Conservation (phyloP, 1,140 invertebrate species). For the Orussus abietinus region DNA sequence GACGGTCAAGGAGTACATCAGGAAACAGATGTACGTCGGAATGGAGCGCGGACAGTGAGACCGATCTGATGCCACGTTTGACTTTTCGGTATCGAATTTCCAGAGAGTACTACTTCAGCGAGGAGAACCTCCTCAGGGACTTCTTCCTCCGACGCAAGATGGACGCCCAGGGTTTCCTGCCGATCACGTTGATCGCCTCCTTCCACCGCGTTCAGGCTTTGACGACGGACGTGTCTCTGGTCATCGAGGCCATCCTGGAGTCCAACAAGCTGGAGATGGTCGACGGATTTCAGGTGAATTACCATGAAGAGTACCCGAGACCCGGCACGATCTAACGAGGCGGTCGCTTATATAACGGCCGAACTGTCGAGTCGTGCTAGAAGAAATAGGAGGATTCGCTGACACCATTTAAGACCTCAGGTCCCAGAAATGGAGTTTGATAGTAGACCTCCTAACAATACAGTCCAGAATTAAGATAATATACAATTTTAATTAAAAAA, state of each 20-base stretch:
- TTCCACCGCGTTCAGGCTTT: slow-evolving; percentile 90
- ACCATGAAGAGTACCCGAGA: slow-evolving; percentile 1
- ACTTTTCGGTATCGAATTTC: slow-evolving; percentile 34
- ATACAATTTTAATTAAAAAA: slow-evolving; percentile 1
- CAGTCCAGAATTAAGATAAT: slow-evolving; percentile 8
- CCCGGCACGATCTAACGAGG: slow-evolving; percentile 13
- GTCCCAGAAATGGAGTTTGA: slow-evolving; percentile 41
- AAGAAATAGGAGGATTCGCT: slow-evolving; percentile 40
- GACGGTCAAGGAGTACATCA: slow-evolving; percentile 72
- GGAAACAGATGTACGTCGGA: slow-evolving; percentile 80
- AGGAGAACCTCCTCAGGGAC: slow-evolving; percentile 92
- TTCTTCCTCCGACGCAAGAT: slow-evolving; percentile 97
- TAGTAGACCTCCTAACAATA: slow-evolving; percentile 36
- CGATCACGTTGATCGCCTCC: slow-evolving; percentile 88
- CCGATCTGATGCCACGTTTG: too few species aligned
- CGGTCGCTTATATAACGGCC: neutral
- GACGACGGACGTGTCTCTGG: slow-evolving; percentile 78
- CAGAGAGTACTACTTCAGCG: slow-evolving; percentile 99
- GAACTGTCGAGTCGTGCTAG: slow-evolving; percentile 29
- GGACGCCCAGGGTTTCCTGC: slow-evolving; percentile 89
- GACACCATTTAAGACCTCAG: slow-evolving; percentile 31
- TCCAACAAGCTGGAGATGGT: slow-evolving; percentile 81
- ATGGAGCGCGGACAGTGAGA: too few species aligned
- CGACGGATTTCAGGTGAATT: slow-evolving; percentile 67
- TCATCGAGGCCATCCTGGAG: slow-evolving; percentile 76